Percentiles rank a stretch among this genome's conserved stretches.
Conservation (phyloP, 2,888 invertebrate genomes). For the Sicus ferrugineus region DNA sequence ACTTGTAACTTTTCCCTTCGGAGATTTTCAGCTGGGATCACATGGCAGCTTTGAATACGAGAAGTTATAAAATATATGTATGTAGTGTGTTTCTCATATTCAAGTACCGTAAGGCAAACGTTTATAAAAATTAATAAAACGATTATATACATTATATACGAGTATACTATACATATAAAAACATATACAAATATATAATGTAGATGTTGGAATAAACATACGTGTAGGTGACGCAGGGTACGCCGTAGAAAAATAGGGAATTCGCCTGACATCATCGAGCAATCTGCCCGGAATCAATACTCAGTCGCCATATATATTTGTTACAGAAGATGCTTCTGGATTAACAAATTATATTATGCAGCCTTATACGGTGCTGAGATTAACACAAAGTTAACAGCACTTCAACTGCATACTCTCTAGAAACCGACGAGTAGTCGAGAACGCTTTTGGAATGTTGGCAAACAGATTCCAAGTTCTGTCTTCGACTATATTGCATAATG, state of each 20-base stretch:
- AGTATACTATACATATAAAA: no score
- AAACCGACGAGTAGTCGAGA: conserved; percentile 31
- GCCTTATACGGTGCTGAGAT: background rate
- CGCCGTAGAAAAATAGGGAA: background rate
- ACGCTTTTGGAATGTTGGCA: conserved; percentile 34
- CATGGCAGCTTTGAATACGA: no score
- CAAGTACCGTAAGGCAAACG: no score
- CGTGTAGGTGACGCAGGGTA: conserved; percentile 29
- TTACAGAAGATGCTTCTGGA: background rate
- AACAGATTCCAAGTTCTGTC: conserved; percentile 30
- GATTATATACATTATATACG: no score
- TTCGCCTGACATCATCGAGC: background rate
- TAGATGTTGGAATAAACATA: conserved; percentile 25
- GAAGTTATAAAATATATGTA: no score
- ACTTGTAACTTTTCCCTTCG: no score
- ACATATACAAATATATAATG: no score
- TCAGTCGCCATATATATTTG: background rate
- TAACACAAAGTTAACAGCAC: background rate
- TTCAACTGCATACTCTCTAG: conserved; percentile 32
- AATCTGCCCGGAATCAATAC: background rate
- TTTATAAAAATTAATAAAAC: no score
- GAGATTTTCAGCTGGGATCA: no score
- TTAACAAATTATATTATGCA: conserved; percentile 3
- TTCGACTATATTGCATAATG: background rate
- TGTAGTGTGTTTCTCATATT: no score